Percentiles rank a stretch among this genome's conserved stretches.
These are phyloP conservation scores for Holocentrus rufus DNA, from an alignment of 2,797 vertebrate species.

Conservation along the genomic window DNA sequence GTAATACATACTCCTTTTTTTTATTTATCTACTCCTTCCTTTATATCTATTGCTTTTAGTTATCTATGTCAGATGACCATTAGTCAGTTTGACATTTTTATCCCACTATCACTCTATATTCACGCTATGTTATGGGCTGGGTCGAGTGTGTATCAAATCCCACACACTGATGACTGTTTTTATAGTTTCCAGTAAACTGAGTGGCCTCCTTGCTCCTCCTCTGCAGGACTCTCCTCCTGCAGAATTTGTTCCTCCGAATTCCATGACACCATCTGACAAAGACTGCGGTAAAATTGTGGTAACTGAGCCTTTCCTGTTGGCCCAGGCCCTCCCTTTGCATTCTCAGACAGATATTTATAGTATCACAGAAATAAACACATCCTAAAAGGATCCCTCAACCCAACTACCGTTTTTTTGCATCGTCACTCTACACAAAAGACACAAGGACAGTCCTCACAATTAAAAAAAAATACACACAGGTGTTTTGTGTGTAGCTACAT, in stretches of 20 bases:
- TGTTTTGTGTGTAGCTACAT: constrained; percentile 1
- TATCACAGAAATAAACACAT: constrained; percentile 55
- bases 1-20: constrained; percentile 21
- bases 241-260: constrained; percentile 49
- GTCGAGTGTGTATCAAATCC: constrained; percentile 16
- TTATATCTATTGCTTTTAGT: constrained; percentile 7
- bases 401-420: constrained; percentile 45
- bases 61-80: constrained; percentile 37
- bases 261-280: constrained; percentile 38
- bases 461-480: neutral
- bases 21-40: neutral
- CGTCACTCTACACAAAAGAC: constrained; percentile 50
- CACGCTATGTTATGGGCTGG: neutral
- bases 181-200: constrained; percentile 30
- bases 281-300: constrained; percentile 31
- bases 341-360: constrained; percentile 69
- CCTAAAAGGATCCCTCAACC: constrained; percentile 53
- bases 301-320: constrained; percentile 51
- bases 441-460: neutral
- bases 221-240: constrained; percentile 24
- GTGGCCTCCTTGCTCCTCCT: neutral
- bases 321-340: constrained; percentile 28
- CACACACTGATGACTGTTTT: constrained; percentile 37
- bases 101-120: constrained; percentile 32
- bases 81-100: constrained; percentile 63